Evolutionary conservation across 1,140 invertebrate genomes (phyloP).

Genomic region (Aphidius gifuensis): DNA sequence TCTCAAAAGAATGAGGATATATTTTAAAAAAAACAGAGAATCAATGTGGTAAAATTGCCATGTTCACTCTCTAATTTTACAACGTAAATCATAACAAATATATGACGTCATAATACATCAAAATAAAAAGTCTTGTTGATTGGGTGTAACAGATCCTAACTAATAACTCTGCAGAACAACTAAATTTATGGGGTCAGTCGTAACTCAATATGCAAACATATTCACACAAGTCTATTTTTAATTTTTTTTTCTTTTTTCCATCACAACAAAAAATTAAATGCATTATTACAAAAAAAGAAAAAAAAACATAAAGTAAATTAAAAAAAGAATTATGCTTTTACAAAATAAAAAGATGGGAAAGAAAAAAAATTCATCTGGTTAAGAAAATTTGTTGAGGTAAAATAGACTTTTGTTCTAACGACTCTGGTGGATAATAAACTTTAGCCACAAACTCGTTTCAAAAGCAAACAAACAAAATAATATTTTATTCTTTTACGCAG

Average conservation of each 20-base stretch:
- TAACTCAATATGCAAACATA: slow-evolving; percentile 34
- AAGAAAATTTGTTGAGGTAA: slow-evolving; percentile 16
- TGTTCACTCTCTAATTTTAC: slow-evolving; percentile 36
- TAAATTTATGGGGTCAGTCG: slow-evolving; percentile 48
- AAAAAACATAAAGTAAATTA: neutral
- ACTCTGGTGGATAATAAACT: slow-evolving; percentile 9
- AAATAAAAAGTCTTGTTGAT: slow-evolving; percentile 34
- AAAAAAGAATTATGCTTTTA: neutral
- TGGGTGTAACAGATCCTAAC: slow-evolving; percentile 47
- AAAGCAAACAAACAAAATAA: slow-evolving; percentile 14
- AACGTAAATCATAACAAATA: slow-evolving; percentile 43
- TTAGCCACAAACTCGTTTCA: slow-evolving; percentile 19
- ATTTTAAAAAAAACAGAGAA: no score
- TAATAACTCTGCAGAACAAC: slow-evolving; percentile 41
- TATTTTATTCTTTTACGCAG: neutral
- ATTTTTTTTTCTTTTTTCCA: neutral
- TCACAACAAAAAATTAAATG: neutral
- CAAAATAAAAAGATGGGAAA: neutral
- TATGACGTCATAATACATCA: slow-evolving; percentile 47
- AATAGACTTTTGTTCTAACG: slow-evolving; percentile 4
- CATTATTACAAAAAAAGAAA: neutral
- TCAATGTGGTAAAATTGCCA: no score
- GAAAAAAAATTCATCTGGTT: slow-evolving; percentile 14
- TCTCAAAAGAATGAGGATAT: no score
- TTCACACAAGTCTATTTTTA: no score